phyloP scores from a whole-genome alignment of 2,113 vertebrate species.

The Archilochus colubris region DNA sequence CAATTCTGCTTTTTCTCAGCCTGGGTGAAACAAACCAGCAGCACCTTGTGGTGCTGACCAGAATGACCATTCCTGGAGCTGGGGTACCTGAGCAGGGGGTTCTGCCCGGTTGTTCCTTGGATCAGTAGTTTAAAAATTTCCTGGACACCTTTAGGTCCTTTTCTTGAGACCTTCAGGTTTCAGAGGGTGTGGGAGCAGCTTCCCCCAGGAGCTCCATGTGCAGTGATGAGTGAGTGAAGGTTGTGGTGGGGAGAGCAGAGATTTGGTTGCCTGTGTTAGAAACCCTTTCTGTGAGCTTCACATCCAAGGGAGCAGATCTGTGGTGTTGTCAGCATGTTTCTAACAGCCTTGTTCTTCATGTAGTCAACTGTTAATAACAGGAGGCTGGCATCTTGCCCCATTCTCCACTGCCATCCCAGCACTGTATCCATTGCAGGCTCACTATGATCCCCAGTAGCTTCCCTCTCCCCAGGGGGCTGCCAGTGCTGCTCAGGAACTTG shows the following conservation, averaged over 20 bases:
- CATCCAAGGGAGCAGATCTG: neutral
- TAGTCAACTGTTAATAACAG: constrained; percentile 10
- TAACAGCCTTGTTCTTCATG: neutral
- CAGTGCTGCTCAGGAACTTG: neutral
- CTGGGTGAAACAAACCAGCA: neutral
- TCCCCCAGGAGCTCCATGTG: neutral
- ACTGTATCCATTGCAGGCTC: neutral
- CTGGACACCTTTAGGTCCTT: neutral
- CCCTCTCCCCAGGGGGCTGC: neutral
- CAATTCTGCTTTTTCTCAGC: neutral
- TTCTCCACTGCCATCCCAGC: neutral
- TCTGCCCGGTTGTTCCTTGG: neutral
- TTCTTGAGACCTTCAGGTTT: neutral
- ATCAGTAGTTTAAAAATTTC: neutral
- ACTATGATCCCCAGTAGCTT: neutral
- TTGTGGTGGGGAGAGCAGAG: neutral
- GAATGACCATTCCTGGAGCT: neutral
- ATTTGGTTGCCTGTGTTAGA: neutral
- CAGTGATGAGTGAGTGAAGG: neutral
- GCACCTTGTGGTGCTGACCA: neutral
- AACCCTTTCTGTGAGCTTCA: neutral
- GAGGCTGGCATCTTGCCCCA: neutral
- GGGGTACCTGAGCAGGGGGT: rapidly evolving
- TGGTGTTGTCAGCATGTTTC: neutral
- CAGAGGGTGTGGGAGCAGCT: neutral